These are phyloP conservation scores for Atractosteus spatula DNA, from an alignment of 2,113 vertebrate species.

Conservation along the genomic window DNA sequence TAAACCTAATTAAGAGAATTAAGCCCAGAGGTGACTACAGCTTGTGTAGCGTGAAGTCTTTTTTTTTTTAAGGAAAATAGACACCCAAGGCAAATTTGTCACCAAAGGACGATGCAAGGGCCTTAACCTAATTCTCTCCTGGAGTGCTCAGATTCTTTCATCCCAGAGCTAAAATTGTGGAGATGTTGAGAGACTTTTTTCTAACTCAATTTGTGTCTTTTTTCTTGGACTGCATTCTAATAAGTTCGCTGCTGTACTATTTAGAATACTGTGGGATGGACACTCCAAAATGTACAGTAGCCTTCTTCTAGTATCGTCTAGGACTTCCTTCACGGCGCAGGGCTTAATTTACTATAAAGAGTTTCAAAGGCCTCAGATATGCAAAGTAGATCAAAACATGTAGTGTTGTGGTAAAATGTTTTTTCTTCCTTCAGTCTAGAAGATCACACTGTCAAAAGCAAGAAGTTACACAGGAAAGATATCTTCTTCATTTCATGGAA, in stretches of 20 bases:
- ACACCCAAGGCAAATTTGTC: not conserved
- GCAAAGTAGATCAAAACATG: no score
- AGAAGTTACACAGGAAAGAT: no score
- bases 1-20: conserved; percentile 23
- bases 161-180: conserved; percentile 1
- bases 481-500: no score
- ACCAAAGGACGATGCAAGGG: not conserved
- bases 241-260: not conserved
- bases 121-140: conserved; percentile 3
- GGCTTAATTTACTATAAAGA: no score
- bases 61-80: not conserved
- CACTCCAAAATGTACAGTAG: not conserved
- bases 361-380: no score
- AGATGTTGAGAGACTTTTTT: not conserved
- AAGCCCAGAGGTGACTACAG: conserved; percentile 14
- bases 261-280: no score
- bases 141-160: not conserved
- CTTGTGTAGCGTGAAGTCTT: not conserved
- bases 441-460: no score
- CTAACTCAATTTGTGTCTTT: not conserved
- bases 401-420: no score
- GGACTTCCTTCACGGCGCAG: no score
- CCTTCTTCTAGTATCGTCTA: not conserved
- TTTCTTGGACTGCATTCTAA: not conserved
- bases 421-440: no score